Conservation (phyloP, 2,888 invertebrate genomes). For the Abscondita cerata region DNA sequence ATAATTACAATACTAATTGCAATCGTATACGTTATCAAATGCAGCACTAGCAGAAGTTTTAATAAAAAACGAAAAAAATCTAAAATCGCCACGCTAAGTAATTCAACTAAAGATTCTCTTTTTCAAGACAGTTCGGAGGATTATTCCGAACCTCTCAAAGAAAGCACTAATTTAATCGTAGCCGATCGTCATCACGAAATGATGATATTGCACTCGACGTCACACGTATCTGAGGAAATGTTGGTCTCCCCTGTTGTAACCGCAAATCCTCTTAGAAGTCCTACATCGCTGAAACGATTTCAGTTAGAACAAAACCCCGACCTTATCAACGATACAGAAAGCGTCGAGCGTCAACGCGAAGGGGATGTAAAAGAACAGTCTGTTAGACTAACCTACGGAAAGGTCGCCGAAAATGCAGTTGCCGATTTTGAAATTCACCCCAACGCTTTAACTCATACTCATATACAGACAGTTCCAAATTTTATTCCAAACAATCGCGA, state of each 20-base stretch:
- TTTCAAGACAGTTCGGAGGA: conserved; percentile 52
- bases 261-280: conserved; percentile 64
- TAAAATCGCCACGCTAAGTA: conserved; percentile 57
- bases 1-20: conserved; percentile 71
- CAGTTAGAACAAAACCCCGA: conserved; percentile 76
- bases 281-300: conserved; percentile 62
- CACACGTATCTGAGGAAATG: conserved; percentile 53
- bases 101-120: conserved; percentile 52
- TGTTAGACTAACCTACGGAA: conserved; percentile 47
- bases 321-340: conserved; percentile 80
- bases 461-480: conserved; percentile 24
- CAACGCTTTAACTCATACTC: conserved; percentile 54
- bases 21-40: conserved; percentile 61
- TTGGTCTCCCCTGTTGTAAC: conserved; percentile 49
- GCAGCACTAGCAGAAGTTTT: conserved; percentile 46
- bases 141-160: conserved; percentile 48
- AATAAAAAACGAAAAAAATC: conserved; percentile 66
- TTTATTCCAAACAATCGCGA: conserved; percentile 55
- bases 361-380: conserved; percentile 50
- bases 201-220: conserved; percentile 47
- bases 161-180: conserved; percentile 43
- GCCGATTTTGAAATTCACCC: conserved; percentile 42
- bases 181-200: conserved; percentile 47
- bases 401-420: conserved; percentile 49
- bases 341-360: conserved; percentile 58